These are phyloP conservation scores for Lagodon rhomboides DNA, from an alignment of 2,797 vertebrate genomes.

Conservation along the genomic window DNA sequence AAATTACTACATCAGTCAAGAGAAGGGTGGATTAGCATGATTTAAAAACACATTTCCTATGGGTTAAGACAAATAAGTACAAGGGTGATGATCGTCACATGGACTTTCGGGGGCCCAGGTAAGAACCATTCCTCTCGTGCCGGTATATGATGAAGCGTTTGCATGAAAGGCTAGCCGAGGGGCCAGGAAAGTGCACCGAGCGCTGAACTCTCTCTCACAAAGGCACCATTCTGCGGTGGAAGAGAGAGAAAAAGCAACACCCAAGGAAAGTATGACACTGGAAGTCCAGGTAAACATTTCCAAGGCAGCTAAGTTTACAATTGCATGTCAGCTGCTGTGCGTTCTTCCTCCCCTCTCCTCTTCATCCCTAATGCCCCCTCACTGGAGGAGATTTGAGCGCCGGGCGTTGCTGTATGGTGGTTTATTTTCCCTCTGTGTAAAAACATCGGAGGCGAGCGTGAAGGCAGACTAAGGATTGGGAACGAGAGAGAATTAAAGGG, in stretches of 20 bases:
- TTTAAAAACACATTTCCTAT: conserved; percentile 58
- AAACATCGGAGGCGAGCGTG: conserved; percentile 78
- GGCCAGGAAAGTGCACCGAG: conserved; percentile 48
- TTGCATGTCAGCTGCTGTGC: conserved; percentile 45
- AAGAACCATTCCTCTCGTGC: conserved; percentile 39
- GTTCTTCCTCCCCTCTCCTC: conserved; percentile 43
- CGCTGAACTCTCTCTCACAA: conserved; percentile 73
- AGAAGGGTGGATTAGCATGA: conserved; percentile 46
- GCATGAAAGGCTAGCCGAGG: conserved; percentile 55
- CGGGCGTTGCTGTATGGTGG: conserved; percentile 52
- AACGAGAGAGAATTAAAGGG: conserved; percentile 57
- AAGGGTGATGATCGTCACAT: conserved; percentile 18
- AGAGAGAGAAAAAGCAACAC: conserved; percentile 73
- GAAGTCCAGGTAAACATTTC: conserved; percentile 81
- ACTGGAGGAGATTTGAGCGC: conserved; percentile 53
- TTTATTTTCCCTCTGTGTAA: conserved; percentile 79
- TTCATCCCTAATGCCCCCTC: conserved; percentile 47
- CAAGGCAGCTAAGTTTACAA: conserved; percentile 66
- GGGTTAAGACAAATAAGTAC: conserved; percentile 36
- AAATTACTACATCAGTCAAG: conserved; percentile 37
- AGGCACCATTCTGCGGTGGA: conserved; percentile 76
- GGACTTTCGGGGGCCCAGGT: conserved; percentile 53
- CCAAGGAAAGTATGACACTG: conserved; percentile 79
- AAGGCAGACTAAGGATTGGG: conserved; percentile 60
- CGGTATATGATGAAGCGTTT: conserved; percentile 54